Evolutionary conservation across 2,888 invertebrate genomes (phyloP), one percentile per base, ranked within the genome.

Genomic region (Dorcus parallelipipedus): DNA sequence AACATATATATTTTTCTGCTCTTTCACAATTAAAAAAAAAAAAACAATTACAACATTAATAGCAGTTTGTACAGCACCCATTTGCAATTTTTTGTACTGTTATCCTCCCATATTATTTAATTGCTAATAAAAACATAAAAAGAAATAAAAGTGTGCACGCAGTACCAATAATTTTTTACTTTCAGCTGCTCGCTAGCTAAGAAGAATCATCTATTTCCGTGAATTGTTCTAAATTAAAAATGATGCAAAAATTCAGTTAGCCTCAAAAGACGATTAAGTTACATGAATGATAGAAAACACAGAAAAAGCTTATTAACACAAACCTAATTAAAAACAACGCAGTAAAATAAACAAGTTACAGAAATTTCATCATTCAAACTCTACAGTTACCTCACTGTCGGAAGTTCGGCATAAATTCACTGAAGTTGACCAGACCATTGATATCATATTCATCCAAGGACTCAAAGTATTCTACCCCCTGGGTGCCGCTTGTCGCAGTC

Each of bases 401-500:
- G 57, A 61, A 64, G 57, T 58, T 55, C 50, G 64, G 62, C 69
- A 77, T 77, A 52, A 77, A 70, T 59, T 76, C 77, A 62, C 71
- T 74, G 61, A 78, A 69, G 65, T 73, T 73, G 62, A 76, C 75
- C 58, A 77, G 66, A 60, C 70, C 71, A 60, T 76, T 75, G 56
- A 77, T 64, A 60, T 78, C 76, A 64, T 76, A 71, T 41, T 76
- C 76, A 50, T 77, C 77, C 56, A 77, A 64, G 48, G 70, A 71
- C 40, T 77, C 76, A 66, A 78, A 65, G 65, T 75, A 76, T 59
- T 78, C 77, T 73, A 76, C 74, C 41, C 69, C 70, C 45, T 71
- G 66, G 51, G 67, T 70, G 33, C 68, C 70, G 59, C 71, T 68
- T 26, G 71, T 65, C 52, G 72, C 69, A 52, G 75, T 71, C 45